These are phyloP conservation scores for Epirrhoe alternata DNA, from an alignment of 2,888 invertebrate genomes.

Conservation along the genomic window DNA sequence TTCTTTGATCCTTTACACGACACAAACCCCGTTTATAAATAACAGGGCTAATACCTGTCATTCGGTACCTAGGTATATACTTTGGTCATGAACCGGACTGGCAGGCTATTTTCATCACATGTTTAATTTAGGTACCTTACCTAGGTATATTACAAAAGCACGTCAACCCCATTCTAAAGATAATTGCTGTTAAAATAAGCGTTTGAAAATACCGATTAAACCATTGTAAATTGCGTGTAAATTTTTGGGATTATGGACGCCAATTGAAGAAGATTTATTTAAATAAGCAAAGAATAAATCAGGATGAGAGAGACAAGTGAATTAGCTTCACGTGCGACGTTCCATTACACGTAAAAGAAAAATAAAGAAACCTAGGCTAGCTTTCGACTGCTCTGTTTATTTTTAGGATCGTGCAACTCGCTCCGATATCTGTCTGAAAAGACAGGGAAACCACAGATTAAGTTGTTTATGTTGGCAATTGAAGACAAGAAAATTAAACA, in stretches of 20 bases:
- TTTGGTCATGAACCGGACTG: too few relatives aligned
- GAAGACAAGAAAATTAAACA: too few relatives aligned
- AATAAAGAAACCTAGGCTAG: constrained; percentile 46
- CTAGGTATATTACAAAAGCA: background rate
- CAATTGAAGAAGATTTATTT: constrained; percentile 24
- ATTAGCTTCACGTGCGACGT: constrained; percentile 59
- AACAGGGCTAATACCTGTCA: too few relatives aligned
- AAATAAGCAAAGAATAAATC: constrained; percentile 53
- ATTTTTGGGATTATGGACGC: constrained; percentile 41
- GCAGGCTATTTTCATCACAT: background rate
- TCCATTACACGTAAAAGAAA: constrained; percentile 58
- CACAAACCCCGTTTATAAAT: too few relatives aligned
- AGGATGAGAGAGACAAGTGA: constrained; percentile 53
- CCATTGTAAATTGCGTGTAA: background rate
- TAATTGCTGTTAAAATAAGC: background rate
- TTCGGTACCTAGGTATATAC: too few relatives aligned
- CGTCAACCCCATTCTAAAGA: background rate
- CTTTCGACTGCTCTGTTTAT: constrained; percentile 42
- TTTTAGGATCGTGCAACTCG: constrained; percentile 14
- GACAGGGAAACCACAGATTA: background rate
- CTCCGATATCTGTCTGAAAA: constrained; percentile 6
- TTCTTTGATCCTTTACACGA: too few relatives aligned
- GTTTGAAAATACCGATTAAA: background rate
- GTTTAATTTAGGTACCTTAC: background rate
- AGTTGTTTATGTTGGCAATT: background rate